Evolutionary conservation across 2,797 vertebrate genomes (phyloP), one percentile per base, ranked within the genome.

Genomic region (Chaetophractus vellerosus): DNA sequence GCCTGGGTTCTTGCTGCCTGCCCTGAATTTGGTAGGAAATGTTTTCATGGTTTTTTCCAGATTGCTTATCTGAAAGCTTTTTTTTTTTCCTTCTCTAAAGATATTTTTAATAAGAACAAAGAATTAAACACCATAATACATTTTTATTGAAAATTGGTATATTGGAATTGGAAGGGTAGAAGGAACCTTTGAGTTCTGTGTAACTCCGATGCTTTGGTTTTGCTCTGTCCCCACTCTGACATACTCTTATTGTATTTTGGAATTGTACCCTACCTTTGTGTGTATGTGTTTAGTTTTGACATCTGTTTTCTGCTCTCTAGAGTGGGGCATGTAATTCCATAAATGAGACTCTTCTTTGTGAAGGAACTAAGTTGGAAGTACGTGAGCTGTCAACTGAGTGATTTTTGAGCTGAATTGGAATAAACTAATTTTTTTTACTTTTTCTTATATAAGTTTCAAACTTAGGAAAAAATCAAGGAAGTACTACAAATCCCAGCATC

Each of bases 1-100:
- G 59, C 48, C 24, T 7, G 21, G 36, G 33, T 57, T 31, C 76
- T 80, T 90, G 38, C 36, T 57, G 24, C 48, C 83, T 93, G 45
- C 61, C 86, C n/a, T 74, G 90, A 89, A 93, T 90, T 66, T 75
- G 52, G 33, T 88, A 94, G 93, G 88, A 83, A 74, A 55, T 55
- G 11, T 64, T 90, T 90, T 48, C 26, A 71, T 26, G 4, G 45
- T 64, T 95, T 96, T 31, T 66, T 45, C 45, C 24, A 61, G 57
- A 90, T 69, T 36, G 59, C 14, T 59, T 19, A 24, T 41, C 75
- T n/a, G 45, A 61, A 82, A 78, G n/a, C 41, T 61, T 8, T 48
- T n/a, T 26, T 26, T 45, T 61, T 55, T 9, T 7, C 18, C n/a
- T 92, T 87, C 26, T 6, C 1, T n/a, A 2, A 66, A 64, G 71